Evolutionary conservation across 2,113 vertebrate genomes (phyloP).

Genomic region (Festucalex cinctus): DNA sequence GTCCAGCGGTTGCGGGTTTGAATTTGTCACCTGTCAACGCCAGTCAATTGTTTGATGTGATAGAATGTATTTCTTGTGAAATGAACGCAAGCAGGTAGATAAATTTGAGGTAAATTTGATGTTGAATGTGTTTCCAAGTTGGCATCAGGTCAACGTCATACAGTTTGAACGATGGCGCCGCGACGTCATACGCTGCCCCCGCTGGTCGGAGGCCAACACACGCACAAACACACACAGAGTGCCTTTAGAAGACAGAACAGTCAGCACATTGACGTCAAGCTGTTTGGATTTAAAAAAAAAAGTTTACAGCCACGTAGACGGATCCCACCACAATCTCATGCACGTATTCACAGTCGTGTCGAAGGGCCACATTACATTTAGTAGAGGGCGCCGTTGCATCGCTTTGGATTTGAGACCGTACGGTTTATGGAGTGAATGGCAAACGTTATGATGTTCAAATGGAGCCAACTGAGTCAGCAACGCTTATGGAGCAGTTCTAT

Average conservation of each 20-base stretch:
- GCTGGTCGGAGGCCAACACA: background rate
- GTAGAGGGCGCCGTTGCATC: too few relatives aligned
- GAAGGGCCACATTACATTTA: too few relatives aligned
- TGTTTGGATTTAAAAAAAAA: background rate
- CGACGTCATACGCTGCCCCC: background rate
- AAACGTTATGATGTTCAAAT: too few relatives aligned
- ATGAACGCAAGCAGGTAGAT: too few relatives aligned
- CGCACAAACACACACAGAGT: background rate
- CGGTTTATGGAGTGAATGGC: too few relatives aligned
- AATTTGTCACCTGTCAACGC: background rate
- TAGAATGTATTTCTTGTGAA: too few relatives aligned
- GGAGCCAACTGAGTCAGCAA: too few relatives aligned
- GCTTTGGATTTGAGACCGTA: too few relatives aligned
- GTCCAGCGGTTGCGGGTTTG: background rate
- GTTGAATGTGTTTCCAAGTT: background rate
- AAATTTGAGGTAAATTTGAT: too few relatives aligned
- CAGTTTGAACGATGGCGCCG: background rate
- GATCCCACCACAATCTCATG: background rate
- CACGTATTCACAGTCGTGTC: background rate
- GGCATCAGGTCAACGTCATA: background rate
- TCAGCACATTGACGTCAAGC: background rate
- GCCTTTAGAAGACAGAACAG: background rate
- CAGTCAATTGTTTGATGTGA: too few relatives aligned
- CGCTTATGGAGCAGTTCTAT: too few relatives aligned
- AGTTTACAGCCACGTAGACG: background rate